Percentiles rank a stretch among this genome's conserved stretches.
phyloP scores from a whole-genome alignment of 2,888 invertebrate species.

The Eumacrocentrus americanus region DNA sequence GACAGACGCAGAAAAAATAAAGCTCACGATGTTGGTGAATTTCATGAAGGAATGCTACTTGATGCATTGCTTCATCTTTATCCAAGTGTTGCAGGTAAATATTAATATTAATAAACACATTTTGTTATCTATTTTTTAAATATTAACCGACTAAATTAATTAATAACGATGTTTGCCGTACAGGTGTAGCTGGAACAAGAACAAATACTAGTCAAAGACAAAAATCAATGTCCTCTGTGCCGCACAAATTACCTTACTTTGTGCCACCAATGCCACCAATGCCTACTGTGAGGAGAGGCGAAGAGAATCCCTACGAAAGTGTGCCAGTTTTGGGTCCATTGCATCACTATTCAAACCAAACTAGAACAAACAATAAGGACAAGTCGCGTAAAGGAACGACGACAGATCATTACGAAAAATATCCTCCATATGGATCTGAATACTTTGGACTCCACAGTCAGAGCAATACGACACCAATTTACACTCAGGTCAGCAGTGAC shows the following conservation, averaged over 20 bases:
- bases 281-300: constrained; percentile 47
- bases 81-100: constrained; percentile 71
- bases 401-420: constrained; percentile 36
- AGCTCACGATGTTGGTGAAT: constrained; percentile 72
- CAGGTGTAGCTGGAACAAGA: constrained; percentile 55
- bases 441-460: constrained; percentile 53
- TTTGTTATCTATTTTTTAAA: not conserved
- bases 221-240: constrained; percentile 55
- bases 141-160: not conserved
- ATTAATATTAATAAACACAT: not conserved
- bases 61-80: constrained; percentile 76
- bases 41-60: constrained; percentile 80
- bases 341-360: constrained; percentile 51
- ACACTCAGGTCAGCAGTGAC: constrained; percentile 52
- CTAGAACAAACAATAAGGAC: constrained; percentile 60
- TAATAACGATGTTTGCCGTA: not conserved
- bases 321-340: constrained; percentile 72
- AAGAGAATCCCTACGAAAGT: constrained; percentile 68
- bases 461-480: constrained; percentile 47
- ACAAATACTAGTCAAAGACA: constrained; percentile 50
- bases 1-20: constrained; percentile 63
- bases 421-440: constrained; percentile 46
- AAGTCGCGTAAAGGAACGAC: constrained; percentile 64
- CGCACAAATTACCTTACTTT: constrained; percentile 55
- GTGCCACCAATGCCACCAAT: constrained; percentile 56